phyloP scores from a whole-genome alignment of 2,113 vertebrate genomes.

The Nothobranchius furzeri region DNA sequence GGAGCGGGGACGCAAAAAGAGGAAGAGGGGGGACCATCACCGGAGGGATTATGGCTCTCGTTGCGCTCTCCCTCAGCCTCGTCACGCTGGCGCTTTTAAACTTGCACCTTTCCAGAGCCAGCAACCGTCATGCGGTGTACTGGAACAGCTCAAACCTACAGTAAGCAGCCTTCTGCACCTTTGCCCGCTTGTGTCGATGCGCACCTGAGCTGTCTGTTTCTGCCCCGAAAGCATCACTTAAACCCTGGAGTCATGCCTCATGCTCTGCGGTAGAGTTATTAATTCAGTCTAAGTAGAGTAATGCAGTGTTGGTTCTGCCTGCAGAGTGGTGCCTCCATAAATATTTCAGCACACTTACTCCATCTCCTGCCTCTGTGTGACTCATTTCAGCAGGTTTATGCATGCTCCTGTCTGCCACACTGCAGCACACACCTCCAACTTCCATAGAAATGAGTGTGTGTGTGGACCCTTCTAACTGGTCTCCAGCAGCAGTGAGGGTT shows the following conservation, averaged over 20 bases:
- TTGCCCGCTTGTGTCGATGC: constrained; percentile 21
- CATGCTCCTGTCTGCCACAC: not conserved
- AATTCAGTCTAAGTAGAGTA: constrained; percentile 4
- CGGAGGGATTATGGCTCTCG: constrained; percentile 73
- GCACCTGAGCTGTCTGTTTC: constrained; percentile 29
- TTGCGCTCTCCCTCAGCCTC: constrained; percentile 70
- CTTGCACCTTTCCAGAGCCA: constrained; percentile 72
- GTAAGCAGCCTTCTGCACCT: constrained; percentile 76
- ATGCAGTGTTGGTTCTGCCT: constrained; percentile 29
- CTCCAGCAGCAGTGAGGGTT: constrained; percentile 23
- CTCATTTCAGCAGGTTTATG: constrained; percentile 37
- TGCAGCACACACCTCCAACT: constrained; percentile 19
- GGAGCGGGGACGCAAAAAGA: constrained; percentile 39
- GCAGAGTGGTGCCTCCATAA: constrained; percentile 47
- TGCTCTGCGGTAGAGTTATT: too few species aligned
- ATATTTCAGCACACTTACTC: constrained; percentile 54
- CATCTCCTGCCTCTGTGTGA: constrained; percentile 20
- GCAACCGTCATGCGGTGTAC: constrained; percentile 87
- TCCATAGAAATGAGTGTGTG: constrained; percentile 13
- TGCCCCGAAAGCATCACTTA: not conserved
- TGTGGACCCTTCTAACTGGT: constrained; percentile 6
- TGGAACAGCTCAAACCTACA: constrained; percentile 91
- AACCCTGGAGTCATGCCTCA: not conserved
- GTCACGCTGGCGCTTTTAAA: constrained; percentile 69
- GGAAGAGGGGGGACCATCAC: constrained; percentile 43